Evolutionary conservation across 2,113 vertebrate genomes (phyloP).

Genomic region (Taxidea taxus): DNA sequence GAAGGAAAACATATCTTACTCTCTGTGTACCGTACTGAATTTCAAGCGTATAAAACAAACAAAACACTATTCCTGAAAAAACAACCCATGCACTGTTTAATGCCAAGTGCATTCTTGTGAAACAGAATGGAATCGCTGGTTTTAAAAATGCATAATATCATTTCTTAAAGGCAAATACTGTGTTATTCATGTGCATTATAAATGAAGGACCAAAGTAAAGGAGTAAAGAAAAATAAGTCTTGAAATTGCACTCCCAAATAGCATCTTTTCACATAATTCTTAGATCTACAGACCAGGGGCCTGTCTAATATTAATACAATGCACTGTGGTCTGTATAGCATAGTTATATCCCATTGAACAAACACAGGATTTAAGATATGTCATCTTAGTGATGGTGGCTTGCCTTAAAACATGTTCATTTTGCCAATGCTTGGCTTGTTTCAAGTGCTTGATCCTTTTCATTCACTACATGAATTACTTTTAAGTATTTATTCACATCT

Average conservation of each 20-base stretch:
- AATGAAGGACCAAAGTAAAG: background rate
- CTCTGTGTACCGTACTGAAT: background rate
- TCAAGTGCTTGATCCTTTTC: background rate
- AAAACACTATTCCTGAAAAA: background rate
- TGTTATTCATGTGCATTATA: background rate
- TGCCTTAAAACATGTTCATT: background rate
- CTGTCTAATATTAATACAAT: background rate
- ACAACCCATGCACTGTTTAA: background rate
- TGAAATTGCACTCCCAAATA: background rate
- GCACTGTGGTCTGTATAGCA: background rate
- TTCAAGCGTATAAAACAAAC: background rate
- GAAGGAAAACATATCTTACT: background rate
- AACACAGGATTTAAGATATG: background rate
- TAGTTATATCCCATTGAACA: background rate
- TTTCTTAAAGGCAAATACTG: slow-evolving; percentile 8
- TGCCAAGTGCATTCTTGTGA: slow-evolving; percentile 10
- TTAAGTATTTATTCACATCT: slow-evolving; percentile 30
- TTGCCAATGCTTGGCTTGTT: background rate
- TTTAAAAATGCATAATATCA: slow-evolving; percentile 20
- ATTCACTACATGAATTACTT: background rate
- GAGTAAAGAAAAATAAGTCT: background rate
- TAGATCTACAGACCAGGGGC: background rate
- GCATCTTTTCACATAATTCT: background rate
- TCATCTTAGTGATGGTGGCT: background rate
- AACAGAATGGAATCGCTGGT: slow-evolving; percentile 11